Base-by-base conservation (phyloP, 2,797 vertebrate species). In the Danio tinwini region DNA sequence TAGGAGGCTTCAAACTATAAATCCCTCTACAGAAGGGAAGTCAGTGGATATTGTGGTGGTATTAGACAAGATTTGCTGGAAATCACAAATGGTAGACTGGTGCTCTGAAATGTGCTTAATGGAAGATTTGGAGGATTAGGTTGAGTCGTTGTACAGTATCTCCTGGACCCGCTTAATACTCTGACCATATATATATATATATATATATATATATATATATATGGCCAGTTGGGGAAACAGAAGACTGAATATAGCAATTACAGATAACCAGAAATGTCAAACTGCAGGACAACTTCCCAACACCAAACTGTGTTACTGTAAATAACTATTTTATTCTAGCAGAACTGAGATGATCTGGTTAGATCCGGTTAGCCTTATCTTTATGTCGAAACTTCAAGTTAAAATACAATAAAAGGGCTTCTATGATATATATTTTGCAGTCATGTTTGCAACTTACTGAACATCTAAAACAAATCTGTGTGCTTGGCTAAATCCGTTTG, bases 51-150 rank as follows among this genome's bases (percentile, higher is more conserved):
- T 90, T 88, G 86, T 86, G 87, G 73, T 78, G 86, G 90, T 92
- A 90, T 91, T 89, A 92, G 87, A 85, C 86, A 87, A 86, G 76
- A 78, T 84, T 86, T 83, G 86, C 86, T 87, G 86, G 88, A 89
- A 90, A 91, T 85, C 83, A 87, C 88, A 90, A 90, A 90, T 91
- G 87, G 85, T 82, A 86, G 52, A 69, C 21, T 19, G 61, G 37
- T 44, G 73, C 55, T 40, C 61, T 74, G 83, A 91, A 92, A 91
- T 91, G 88, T 90, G 91, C 93, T 93, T 93, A 93, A 93, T 90
- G 89, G 83, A 88, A 90, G 91, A 93, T 92, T 93, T 92, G 89
- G 88, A 90, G 90, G 92, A 92, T 91, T 91, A 78, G 64, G 29
- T 44, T 78, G 2, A 39, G 53, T 39, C 1, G 29, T 69, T 61